Percentiles rank a stretch among this genome's conserved stretches.
phyloP scores from a whole-genome alignment of 2,113 vertebrate genomes.

The Xiphophorus maculatus region DNA sequence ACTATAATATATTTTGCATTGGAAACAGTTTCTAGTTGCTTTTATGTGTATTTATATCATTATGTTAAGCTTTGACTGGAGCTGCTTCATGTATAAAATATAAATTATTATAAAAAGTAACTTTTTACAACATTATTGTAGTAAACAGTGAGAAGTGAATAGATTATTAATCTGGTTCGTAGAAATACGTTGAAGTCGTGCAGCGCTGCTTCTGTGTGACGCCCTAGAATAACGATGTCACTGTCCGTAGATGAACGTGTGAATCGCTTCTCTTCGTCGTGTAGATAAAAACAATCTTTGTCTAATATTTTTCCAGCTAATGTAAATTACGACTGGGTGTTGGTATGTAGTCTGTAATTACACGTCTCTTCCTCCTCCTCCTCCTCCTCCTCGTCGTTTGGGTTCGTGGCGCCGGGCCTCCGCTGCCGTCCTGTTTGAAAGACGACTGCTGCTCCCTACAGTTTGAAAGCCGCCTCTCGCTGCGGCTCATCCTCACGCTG shows the following conservation, averaged over 20 bases:
- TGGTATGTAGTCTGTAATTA: conserved; percentile 75
- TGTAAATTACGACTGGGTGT: conserved; percentile 68
- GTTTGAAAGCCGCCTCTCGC: conserved; percentile 88
- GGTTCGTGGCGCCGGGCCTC: conserved; percentile 36
- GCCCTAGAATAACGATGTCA: conserved; percentile 33
- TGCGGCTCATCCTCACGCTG: conserved; percentile 14
- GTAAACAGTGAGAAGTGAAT: no score
- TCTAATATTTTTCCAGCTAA: conserved; percentile 68
- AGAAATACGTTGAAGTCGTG: no score
- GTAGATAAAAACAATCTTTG: conserved; percentile 61
- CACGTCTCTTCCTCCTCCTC: conserved; percentile 38
- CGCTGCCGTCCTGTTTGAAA: conserved; percentile 83
- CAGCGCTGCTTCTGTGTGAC: conserved; percentile 10
- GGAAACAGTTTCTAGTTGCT: no score
- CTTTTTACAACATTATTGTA: no score
- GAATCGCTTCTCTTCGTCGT: conserved; percentile 25
- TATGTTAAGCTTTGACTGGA: no score
- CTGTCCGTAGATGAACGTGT: conserved; percentile 28
- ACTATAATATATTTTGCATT: no score
- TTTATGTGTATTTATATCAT: no score
- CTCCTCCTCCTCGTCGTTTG: conserved; percentile 30
- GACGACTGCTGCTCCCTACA: conserved; percentile 99
- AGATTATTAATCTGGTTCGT: no score
- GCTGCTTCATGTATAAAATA: no score
- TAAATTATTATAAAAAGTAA: no score